A percentile compares a stretch with the other conserved stretches of the same genome.
Evolutionary conservation across 2,797 vertebrate species (phyloP).

Genomic region (Cygnus olor): DNA sequence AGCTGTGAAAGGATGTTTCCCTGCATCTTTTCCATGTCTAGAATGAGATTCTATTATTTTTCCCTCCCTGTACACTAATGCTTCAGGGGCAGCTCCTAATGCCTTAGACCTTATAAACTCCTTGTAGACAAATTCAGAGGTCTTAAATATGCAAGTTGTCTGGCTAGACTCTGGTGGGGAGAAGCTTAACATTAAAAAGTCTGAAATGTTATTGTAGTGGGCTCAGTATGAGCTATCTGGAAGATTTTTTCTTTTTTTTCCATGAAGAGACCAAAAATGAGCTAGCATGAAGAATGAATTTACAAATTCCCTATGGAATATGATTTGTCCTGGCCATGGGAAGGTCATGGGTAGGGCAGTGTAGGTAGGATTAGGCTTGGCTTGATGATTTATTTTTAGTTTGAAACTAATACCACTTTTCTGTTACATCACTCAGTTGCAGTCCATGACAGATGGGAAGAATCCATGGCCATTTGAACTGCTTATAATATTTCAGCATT

Average conservation of each 20-base stretch:
- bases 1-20: neutral
- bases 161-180: neutral
- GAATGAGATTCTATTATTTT: neutral
- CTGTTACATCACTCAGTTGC: slow-evolving; percentile 30
- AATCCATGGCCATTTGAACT: slow-evolving; percentile 46
- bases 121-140: neutral
- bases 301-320: neutral
- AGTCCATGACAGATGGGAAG: slow-evolving; percentile 61
- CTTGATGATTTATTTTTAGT: slow-evolving; percentile 60
- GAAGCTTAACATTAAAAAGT: neutral
- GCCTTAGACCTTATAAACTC: neutral
- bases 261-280: neutral
- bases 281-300: slow-evolving; percentile 36
- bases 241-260: neutral
- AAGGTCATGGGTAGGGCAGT: slow-evolving; percentile 20
- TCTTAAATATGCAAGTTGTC: neutral
- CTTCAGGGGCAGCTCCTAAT: neutral
- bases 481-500: slow-evolving; percentile 66
- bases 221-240: neutral
- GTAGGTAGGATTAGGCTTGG: slow-evolving; percentile 39
- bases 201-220: neutral
- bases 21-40: neutral
- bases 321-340: slow-evolving; percentile 14
- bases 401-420: slow-evolving; percentile 58
- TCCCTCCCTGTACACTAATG: neutral